Evolutionary conservation across 2,888 invertebrate species (phyloP).

Genomic region (Argynnis bischoffii): DNA sequence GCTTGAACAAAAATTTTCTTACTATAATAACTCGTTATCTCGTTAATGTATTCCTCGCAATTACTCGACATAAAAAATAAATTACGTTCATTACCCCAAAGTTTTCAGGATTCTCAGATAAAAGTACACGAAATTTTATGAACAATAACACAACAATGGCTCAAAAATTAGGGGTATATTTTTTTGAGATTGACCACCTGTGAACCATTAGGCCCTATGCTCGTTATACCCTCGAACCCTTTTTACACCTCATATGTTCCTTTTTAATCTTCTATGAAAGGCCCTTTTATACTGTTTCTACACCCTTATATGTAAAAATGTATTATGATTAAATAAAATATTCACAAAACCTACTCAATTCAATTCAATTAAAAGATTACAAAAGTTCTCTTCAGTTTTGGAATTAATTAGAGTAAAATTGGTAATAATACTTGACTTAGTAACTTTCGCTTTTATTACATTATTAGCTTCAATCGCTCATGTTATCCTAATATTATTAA

Average conservation of each 20-base stretch:
- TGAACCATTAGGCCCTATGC: conserved; percentile 25
- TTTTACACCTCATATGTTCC: conserved; percentile 18
- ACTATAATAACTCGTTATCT: neutral
- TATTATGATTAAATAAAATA: too few species aligned
- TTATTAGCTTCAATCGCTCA: too few species aligned
- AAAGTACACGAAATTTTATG: conserved; percentile 17
- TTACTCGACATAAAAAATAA: conserved; percentile 6
- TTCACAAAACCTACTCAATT: too few species aligned
- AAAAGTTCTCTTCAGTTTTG: too few species aligned
- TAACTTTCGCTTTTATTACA: too few species aligned
- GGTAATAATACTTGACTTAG: too few species aligned
- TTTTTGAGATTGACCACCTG: conserved; percentile 38
- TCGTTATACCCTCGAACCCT: conserved; percentile 25
- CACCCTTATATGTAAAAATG: neutral
- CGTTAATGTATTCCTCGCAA: neutral
- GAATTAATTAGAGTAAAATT: too few species aligned
- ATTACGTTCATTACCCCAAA: neutral
- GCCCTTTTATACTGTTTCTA: neutral
- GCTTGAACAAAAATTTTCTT: neutral
- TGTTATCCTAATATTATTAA: too few species aligned
- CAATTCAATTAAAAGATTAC: too few species aligned
- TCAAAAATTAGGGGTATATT: conserved; percentile 26
- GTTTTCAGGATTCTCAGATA: conserved; percentile 6
- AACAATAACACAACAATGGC: conserved; percentile 27
- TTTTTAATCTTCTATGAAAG: conserved; percentile 17